phyloP scores from a whole-genome alignment of 1,140 invertebrate genomes.

The Rhyacophila brunnea region DNA sequence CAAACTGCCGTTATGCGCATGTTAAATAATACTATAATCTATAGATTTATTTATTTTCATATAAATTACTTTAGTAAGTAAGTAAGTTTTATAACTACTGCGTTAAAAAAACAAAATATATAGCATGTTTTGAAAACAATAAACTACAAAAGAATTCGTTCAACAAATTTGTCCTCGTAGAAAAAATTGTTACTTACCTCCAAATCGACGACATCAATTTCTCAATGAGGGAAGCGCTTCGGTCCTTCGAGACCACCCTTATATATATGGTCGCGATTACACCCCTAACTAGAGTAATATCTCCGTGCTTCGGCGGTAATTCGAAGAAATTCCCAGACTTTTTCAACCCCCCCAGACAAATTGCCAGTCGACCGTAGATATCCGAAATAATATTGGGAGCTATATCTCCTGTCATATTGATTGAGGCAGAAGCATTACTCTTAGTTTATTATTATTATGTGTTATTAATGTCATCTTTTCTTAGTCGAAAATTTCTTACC shows the following conservation, averaged over 20 bases:
- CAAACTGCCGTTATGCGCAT: too few relatives aligned
- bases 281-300: constrained; percentile 6
- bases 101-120: too few relatives aligned
- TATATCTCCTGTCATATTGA: neutral
- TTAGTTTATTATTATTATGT: neutral
- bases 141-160: too few relatives aligned
- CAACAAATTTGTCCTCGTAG: too few relatives aligned
- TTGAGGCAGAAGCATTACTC: neutral
- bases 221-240: neutral
- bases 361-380: neutral
- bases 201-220: neutral
- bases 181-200: neutral
- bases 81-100: too few relatives aligned
- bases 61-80: too few relatives aligned
- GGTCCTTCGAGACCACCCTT: neutral
- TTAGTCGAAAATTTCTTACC: too few relatives aligned
- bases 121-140: too few relatives aligned
- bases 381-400: neutral
- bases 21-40: too few relatives aligned
- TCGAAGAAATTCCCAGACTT: constrained; percentile 15
- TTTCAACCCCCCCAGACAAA: neutral
- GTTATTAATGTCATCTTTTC: neutral
- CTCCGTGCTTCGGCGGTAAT: constrained; percentile 4
- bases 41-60: too few relatives aligned
- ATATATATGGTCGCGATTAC: constrained; percentile 16